Conservation (phyloP, 2,797 vertebrate species). For the Octomys mimax region DNA sequence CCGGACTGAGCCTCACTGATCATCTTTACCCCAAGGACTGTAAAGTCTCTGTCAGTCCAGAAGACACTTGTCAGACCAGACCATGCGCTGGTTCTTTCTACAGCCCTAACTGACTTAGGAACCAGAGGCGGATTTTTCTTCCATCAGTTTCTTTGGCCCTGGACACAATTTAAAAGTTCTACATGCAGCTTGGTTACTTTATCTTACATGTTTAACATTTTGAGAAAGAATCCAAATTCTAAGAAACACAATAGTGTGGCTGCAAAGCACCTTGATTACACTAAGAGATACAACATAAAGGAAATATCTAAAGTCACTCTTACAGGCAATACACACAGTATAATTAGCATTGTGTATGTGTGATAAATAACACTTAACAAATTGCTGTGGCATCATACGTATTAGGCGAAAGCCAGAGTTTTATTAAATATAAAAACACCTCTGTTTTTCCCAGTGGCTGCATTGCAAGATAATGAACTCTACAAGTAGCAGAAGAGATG, state of each 20-base stretch:
- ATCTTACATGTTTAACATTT: neutral
- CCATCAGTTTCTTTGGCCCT: neutral
- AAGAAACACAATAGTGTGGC: constrained; percentile 9
- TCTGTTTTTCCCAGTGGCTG: constrained; percentile 52
- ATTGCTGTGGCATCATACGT: constrained; percentile 51
- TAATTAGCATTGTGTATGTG: constrained; percentile 6
- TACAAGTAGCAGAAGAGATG: constrained; percentile 50
- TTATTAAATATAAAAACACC: constrained; percentile 64
- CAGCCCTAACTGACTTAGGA: neutral
- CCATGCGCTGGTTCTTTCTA: neutral
- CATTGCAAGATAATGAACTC: constrained; percentile 66
- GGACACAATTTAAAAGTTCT: neutral
- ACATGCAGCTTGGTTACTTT: constrained; percentile 18
- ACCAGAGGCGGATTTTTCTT: neutral
- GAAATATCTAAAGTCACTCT: constrained; percentile 36
- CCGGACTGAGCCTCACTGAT: neutral
- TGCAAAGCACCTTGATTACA: neutral
- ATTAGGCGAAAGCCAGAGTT: constrained; percentile 55
- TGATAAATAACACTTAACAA: constrained; percentile 69
- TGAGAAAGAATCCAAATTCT: constrained; percentile 27
- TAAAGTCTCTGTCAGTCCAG: neutral
- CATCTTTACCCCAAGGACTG: neutral
- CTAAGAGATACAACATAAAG: constrained; percentile 52
- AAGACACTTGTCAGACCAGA: neutral
- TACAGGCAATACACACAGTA: neutral